These are phyloP conservation scores for Bombus terrestris DNA, from an alignment of 1,140 invertebrate genomes.

Conservation along the genomic window DNA sequence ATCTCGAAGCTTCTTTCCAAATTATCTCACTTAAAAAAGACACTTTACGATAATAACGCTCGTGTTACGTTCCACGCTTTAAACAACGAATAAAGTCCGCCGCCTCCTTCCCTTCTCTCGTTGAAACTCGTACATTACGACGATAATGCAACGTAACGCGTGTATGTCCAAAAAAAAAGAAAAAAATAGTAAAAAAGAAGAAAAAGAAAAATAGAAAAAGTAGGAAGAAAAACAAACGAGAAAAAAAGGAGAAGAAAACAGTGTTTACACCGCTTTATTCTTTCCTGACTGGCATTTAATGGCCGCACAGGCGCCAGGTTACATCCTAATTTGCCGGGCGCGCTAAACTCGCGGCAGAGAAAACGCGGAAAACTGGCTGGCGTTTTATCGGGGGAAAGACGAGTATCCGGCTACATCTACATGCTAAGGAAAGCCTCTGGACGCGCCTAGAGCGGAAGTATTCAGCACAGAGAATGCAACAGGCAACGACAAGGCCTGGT, in stretches of 20 bases:
- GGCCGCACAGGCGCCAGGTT: background rate
- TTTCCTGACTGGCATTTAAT: background rate
- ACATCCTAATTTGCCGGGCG: conserved; percentile 33
- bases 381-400: conserved; percentile 1
- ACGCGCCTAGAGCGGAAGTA: conserved; percentile 20
- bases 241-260: background rate
- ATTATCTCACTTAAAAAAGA: conserved; percentile 18
- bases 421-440: conserved; percentile 32
- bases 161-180: background rate
- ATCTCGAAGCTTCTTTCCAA: background rate
- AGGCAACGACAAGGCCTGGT: conserved; percentile 45
- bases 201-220: background rate
- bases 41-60: conserved; percentile 37
- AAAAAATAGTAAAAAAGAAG: background rate
- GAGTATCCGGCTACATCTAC: conserved; percentile 7
- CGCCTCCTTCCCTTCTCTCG: background rate
- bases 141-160: conserved; percentile 15
- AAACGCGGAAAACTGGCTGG: background rate
- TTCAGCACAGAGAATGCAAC: conserved; percentile 56
- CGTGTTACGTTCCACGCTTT: background rate
- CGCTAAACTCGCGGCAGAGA: background rate
- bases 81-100: background rate
- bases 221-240: background rate
- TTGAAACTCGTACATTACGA: conserved; percentile 1
- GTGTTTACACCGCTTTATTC: conserved; percentile 15